These are phyloP conservation scores for Romanogobio albipinnatus DNA, from an alignment of 2,113 vertebrate genomes.

Conservation along the genomic window DNA sequence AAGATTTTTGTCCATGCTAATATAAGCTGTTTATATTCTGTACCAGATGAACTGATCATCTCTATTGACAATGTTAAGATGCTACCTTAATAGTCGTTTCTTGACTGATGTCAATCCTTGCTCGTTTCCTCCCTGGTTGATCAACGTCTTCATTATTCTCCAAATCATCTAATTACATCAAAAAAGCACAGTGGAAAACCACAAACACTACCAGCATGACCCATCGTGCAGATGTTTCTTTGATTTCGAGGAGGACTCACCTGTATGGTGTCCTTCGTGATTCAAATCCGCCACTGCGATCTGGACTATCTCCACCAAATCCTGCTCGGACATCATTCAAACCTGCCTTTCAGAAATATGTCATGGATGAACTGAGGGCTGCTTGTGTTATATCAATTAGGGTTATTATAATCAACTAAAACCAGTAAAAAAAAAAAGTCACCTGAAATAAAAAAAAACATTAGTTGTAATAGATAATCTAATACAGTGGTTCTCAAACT, in stretches of 20 bases:
- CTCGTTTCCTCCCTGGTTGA: slow-evolving; percentile 86
- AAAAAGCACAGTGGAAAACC: background rate
- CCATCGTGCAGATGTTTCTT: background rate
- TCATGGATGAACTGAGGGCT: background rate
- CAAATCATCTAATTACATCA: slow-evolving; percentile 79
- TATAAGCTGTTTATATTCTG: background rate
- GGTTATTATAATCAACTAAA: background rate
- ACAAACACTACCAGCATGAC: background rate
- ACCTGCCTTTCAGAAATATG: slow-evolving; percentile 51
- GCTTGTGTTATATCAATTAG: background rate
- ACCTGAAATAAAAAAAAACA: background rate
- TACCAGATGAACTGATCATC: background rate
- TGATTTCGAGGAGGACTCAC: slow-evolving; percentile 66
- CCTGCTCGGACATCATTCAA: slow-evolving; percentile 96
- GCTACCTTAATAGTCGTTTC: slow-evolving; percentile 91
- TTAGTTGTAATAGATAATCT: too few species aligned
- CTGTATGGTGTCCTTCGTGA: slow-evolving; percentile 82
- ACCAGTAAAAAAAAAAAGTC: background rate
- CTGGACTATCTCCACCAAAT: slow-evolving; percentile 94
- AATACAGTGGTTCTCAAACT: too few species aligned
- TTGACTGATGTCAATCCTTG: slow-evolving; percentile 86
- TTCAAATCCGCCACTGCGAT: slow-evolving; percentile 94
- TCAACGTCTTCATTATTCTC: slow-evolving; percentile 89
- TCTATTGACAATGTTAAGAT: background rate
- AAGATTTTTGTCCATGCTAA: background rate